Base-by-base conservation (phyloP, 1,140 invertebrate genomes). In the Trypoxylus dichotomus region DNA sequence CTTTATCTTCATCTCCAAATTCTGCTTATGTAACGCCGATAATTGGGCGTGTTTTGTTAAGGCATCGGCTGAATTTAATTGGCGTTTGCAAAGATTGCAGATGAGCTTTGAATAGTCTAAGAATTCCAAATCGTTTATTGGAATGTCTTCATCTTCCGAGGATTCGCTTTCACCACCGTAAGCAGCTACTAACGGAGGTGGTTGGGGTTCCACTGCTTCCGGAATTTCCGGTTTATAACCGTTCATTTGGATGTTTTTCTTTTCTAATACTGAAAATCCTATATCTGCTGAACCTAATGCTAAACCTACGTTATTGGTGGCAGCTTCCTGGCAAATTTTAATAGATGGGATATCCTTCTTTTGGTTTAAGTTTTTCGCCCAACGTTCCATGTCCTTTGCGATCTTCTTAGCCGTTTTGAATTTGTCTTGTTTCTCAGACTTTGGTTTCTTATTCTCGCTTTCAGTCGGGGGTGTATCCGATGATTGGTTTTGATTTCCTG, bases 391-490 rank as follows among this genome's bases (percentile, higher is more conserved):
- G 73, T 86, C 85, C 88, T 98, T 98, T 0, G 97, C 97, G 82
- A 99, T 98, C 87, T 98, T 98, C 84, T 98, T 98, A 0, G 98
- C 98, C 15, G 98, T 96, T 88, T 98, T 98, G 0, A 97, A 95
- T 89, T 99, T 97, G 81, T 97, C 96, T 75, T 94, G 92, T 81
- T 95, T 93, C 47, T 89, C 90, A 77, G 89, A 84, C 79, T 91
- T 93, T 43, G 88, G 88, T 79, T 89, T 90, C 79, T 91, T 90
- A 19, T 75, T 75, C 79, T 88, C 87, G 11, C 86, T 85, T 2
- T 88, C 81, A 71, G 85, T 84, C 24, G 72, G 54, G 3, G 78
- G 54, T 6, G 78, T 27, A 21, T 78, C 60, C 54, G 80, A 76
- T 21, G 79, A 79, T 74, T 81, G 77, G 27, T 77, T 81, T 80